Evolutionary conservation across 2,888 invertebrate species (phyloP), one percentile per base, ranked within the genome.

Genomic region (Acleris cristana): DNA sequence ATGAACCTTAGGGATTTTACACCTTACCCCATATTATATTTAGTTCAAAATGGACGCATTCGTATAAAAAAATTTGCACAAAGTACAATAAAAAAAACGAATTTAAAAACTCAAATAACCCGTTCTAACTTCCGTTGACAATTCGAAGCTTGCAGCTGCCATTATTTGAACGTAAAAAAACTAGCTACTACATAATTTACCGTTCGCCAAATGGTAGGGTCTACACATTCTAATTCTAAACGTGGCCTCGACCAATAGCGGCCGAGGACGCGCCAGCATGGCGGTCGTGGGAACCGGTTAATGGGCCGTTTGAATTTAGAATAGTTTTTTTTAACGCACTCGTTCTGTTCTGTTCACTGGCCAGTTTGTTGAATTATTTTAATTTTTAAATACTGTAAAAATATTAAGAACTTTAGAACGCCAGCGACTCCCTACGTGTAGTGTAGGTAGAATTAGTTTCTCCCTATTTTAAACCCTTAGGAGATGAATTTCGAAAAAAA

Each of bases 261-360:
- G 86, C 82, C 91, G 90, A 89, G 92, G 90, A 91, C 90, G 89
- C 87, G 74, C 84, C 86, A 92, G 89, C 86, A 92, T 92, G 92
- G 92, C 92, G 87, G 87, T 85, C 90, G 91, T 92, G 92, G 90
- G 92, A 92, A 92, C 90, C 90, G 88, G 90, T 90, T 92, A 89
- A 91, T 91, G 87, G 90, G 83, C 87, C 85, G 88, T 92, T 92
- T 90, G 91, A 91, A 91, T 91, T 92, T 91, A 92, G 90, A 92
- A 92, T 91, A 88, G 88, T 86, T 88, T 92, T 92, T 92, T 90
- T 85, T 86, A 88, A 86, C 85, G 83, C 83, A 81, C 76, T 79
- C 74, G 75, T 76, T 74, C 73, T 73, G 75, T 87, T 74, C 73
- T 73, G 75, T 87, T 87, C 79, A 81, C 84, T 85, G 87, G 89